Conservation (phyloP, 2,888 invertebrate species). For the Baronia brevicornis region DNA sequence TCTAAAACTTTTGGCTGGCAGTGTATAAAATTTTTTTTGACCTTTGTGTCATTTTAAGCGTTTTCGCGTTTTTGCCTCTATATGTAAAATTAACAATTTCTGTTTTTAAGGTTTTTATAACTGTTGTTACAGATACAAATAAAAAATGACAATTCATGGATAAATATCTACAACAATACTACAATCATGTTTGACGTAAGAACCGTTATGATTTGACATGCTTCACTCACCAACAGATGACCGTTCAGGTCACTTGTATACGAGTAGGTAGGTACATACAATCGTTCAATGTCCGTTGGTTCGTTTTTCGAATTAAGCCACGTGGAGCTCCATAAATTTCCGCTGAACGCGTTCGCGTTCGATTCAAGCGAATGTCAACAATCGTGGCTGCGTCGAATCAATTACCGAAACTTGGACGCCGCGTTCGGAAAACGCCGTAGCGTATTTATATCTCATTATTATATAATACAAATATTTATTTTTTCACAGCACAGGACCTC, state of each 20-base stretch:
- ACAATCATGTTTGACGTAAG: conserved; percentile 19
- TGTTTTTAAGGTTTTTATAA: too few relatives aligned
- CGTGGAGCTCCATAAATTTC: conserved; percentile 46
- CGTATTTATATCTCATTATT: conserved; percentile 7
- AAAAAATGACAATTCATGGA: too few relatives aligned
- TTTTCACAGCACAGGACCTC: too few relatives aligned
- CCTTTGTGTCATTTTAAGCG: too few relatives aligned
- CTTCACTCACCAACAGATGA: conserved; percentile 36
- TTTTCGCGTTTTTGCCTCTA: too few relatives aligned
- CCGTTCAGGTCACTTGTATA: conserved; percentile 36
- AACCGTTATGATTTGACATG: conserved; percentile 42
- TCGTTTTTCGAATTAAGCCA: conserved; percentile 40
- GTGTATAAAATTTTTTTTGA: too few relatives aligned
- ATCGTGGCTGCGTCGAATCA: conserved; percentile 52
- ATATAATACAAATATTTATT: too few relatives aligned
- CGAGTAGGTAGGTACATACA: too few relatives aligned
- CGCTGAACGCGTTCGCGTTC: conserved; percentile 37
- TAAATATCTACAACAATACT: background rate
- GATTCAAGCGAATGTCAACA: conserved; percentile 55
- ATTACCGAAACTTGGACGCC: conserved; percentile 51
- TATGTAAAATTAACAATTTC: too few relatives aligned
- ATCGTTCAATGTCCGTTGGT: conserved; percentile 33
- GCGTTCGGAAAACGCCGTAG: conserved; percentile 25
- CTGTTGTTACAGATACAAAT: too few relatives aligned
- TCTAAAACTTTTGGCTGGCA: too few relatives aligned